Percentiles rank a stretch among this genome's conserved stretches.
Conservation (phyloP, 2,888 invertebrate genomes). For the Microctonus brassicae region DNA sequence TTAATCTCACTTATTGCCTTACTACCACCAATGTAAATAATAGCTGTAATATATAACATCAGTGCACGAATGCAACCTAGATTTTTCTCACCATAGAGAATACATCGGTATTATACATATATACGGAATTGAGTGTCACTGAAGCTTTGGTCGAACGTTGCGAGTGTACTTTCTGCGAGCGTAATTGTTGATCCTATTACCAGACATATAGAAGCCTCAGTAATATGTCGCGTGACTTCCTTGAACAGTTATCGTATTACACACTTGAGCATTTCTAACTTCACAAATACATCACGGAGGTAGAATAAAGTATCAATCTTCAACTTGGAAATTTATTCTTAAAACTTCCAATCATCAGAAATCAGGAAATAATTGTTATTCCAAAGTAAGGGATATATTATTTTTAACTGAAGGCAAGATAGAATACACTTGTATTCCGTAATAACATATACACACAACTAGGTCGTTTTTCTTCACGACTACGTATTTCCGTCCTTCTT, state of each 20-base stretch:
- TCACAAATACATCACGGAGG: not conserved
- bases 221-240: conserved; percentile 49
- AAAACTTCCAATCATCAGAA: not conserved
- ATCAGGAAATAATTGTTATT: not conserved
- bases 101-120: not conserved
- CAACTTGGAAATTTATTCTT: not conserved
- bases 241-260: conserved; percentile 33
- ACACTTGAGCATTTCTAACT: not conserved
- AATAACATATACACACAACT: not conserved
- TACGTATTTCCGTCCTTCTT: conserved; percentile 26
- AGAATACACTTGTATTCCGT: not conserved
- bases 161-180: conserved; percentile 43
- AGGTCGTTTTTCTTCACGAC: conserved; percentile 22
- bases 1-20: conserved; percentile 44
- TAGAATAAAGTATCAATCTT: not conserved
- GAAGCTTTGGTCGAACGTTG: not conserved
- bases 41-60: not conserved
- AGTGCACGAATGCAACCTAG: conserved; percentile 9
- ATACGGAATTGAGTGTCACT: not conserved
- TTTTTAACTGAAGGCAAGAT: not conserved
- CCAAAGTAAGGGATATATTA: not conserved
- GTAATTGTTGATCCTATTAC: conserved; percentile 53
- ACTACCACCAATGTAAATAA: not conserved
- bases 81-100: not conserved
- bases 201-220: conserved; percentile 46